Conservation (phyloP, 2,888 invertebrate species). For the Chalcis sispes region DNA sequence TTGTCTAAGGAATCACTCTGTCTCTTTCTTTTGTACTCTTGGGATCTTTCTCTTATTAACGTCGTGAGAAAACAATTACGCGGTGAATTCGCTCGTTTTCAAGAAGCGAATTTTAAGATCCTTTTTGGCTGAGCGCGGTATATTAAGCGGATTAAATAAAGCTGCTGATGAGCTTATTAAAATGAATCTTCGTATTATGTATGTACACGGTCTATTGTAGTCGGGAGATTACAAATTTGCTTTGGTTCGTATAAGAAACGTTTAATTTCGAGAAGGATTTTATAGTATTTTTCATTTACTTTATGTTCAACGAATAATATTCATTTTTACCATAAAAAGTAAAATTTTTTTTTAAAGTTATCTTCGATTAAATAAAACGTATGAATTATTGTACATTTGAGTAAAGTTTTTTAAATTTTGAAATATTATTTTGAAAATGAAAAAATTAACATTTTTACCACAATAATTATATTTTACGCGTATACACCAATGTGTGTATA, state of each 20-base stretch:
- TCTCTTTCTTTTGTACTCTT: neutral
- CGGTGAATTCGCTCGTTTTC: conserved; percentile 3
- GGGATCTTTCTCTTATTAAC: neutral
- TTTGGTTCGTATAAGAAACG: neutral
- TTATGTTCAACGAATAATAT: no score
- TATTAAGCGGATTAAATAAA: conserved; percentile 27
- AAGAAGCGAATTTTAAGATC: neutral
- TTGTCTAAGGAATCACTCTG: no score
- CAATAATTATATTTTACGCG: no score
- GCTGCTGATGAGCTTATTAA: conserved; percentile 6
- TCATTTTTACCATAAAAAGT: no score
- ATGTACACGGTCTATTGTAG: no score
- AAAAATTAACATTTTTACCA: no score
- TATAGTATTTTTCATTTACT: neutral
- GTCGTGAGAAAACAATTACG: conserved; percentile 45
- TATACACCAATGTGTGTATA: no score
- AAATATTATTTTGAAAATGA: no score
- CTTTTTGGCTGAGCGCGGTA: neutral
- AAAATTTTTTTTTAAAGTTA: no score
- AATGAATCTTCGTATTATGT: neutral
- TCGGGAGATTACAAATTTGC: neutral
- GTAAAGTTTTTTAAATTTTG: no score
- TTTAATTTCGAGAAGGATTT: neutral
- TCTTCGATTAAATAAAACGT: no score
- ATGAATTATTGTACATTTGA: no score